These are phyloP conservation scores for Erpobdella octoculata DNA, from an alignment of 2,888 invertebrate genomes.

Conservation along the genomic window DNA sequence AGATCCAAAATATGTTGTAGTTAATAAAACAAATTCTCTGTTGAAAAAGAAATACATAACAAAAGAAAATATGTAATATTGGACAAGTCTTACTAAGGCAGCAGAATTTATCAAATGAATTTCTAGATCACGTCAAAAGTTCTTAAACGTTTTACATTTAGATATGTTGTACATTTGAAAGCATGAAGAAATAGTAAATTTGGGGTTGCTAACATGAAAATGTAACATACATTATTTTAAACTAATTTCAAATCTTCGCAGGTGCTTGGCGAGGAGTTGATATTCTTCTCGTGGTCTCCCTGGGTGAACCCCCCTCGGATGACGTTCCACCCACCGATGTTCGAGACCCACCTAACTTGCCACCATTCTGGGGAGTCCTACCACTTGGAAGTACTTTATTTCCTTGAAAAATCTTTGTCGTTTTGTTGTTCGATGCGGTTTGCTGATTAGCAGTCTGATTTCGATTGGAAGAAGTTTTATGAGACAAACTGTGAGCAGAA, in stretches of 20 bases:
- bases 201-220: too few species aligned
- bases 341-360: neutral
- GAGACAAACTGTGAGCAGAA: conserved; percentile 9
- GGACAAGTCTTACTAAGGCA: conserved; percentile 12
- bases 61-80: conserved; percentile 3
- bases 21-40: neutral
- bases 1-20: neutral
- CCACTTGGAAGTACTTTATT: neutral
- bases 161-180: conserved; percentile 8
- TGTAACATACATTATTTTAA: too few species aligned
- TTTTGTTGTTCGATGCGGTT: neutral
- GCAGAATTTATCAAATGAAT: conserved; percentile 3
- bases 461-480: too few species aligned
- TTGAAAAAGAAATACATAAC: too few species aligned
- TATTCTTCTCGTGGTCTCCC: neutral
- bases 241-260: too few species aligned
- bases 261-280: too few species aligned
- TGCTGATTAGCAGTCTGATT: too few species aligned
- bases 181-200: neutral
- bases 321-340: neutral
- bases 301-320: neutral
- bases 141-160: too few species aligned
- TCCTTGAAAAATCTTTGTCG: neutral
- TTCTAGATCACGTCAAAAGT: neutral
- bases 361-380: neutral